Conservation (phyloP, 2,888 invertebrate genomes). For the Epinotia nisella region DNA sequence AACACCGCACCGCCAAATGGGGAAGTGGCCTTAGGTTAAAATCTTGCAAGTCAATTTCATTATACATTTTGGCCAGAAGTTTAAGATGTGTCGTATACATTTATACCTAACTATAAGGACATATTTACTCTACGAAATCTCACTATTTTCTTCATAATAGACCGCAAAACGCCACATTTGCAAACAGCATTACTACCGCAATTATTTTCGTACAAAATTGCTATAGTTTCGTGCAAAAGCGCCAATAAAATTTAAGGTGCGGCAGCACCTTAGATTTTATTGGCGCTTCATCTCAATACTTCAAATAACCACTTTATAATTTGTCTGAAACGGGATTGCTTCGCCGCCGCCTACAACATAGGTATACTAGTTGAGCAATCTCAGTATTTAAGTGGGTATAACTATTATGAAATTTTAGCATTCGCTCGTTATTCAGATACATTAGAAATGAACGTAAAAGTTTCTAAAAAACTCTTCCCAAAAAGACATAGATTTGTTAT, state of each 20-base stretch:
- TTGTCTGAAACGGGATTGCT: too few species aligned
- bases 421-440: too few species aligned
- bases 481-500: constrained; percentile 66
- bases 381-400: neutral
- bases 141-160: neutral
- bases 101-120: too few species aligned
- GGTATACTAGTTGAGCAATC: neutral
- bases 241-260: too few species aligned
- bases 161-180: neutral
- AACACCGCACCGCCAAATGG: too few species aligned
- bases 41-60: neutral
- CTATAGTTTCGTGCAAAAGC: too few species aligned
- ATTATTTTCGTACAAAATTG: neutral
- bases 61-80: neutral
- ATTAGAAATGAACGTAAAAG: neutral
- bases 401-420: neutral
- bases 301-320: neutral
- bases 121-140: too few species aligned
- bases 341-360: too few species aligned
- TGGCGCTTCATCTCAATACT: neutral
- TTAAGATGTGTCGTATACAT: neutral
- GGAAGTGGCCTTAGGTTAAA: neutral
- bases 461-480: constrained; percentile 51
- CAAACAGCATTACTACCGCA: neutral
- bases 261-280: too few species aligned